Percentiles rank a stretch among this genome's conserved stretches.
phyloP scores from a whole-genome alignment of 2,888 invertebrate species.

The Herminia tarsipennalis region DNA sequence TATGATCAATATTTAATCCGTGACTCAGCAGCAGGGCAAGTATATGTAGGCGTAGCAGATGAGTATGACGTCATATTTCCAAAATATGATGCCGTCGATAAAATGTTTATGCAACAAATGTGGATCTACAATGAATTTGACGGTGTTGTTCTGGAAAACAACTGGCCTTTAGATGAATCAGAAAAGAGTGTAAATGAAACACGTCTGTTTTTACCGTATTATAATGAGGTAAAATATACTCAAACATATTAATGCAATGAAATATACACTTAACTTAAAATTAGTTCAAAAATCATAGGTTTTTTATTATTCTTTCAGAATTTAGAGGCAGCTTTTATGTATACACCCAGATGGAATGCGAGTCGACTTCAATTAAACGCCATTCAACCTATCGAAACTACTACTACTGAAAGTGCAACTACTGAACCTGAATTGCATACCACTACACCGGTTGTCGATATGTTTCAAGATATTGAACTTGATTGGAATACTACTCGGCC shows the following conservation, averaged over 20 bases:
- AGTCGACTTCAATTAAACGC: too few relatives aligned
- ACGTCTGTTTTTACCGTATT: conserved; percentile 74
- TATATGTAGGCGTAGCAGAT: conserved; percentile 58
- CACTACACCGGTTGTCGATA: too few relatives aligned
- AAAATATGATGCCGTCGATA: conserved; percentile 50
- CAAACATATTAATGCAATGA: too few relatives aligned
- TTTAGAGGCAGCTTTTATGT: conserved; percentile 72
- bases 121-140: conserved; percentile 63
- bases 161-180: conserved; percentile 82
- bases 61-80: conserved; percentile 62
- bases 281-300: background rate
- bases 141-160: conserved; percentile 82
- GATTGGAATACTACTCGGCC: too few relatives aligned
- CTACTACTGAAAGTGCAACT: too few relatives aligned
- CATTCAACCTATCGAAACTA: too few relatives aligned
- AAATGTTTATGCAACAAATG: conserved; percentile 54
- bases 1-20: conserved; percentile 52
- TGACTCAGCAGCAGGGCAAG: conserved; percentile 34
- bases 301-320: conserved; percentile 47
- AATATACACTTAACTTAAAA: too few relatives aligned
- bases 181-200: conserved; percentile 63
- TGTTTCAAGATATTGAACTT: too few relatives aligned
- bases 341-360: conserved; percentile 84
- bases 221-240: conserved; percentile 83
- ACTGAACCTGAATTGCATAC: too few relatives aligned